These are phyloP conservation scores for Stenurella melanura DNA, from an alignment of 2,888 invertebrate genomes.

Conservation along the genomic window DNA sequence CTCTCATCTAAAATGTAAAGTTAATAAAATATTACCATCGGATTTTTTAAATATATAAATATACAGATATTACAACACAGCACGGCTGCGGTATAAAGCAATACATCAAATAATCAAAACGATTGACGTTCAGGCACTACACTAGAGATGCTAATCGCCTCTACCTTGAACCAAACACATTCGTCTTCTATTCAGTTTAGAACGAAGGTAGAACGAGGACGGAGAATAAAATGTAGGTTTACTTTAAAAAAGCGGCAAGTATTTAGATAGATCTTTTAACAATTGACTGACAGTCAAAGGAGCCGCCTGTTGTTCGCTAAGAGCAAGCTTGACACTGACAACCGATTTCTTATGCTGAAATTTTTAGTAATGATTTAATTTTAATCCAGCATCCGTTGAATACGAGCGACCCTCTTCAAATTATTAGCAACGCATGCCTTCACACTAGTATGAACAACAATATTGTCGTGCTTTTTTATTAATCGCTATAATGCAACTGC, in stretches of 20 bases:
- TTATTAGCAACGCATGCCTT: conserved; percentile 62
- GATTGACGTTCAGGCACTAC: conserved; percentile 63
- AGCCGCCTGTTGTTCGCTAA: conserved; percentile 64
- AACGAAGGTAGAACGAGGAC: not conserved
- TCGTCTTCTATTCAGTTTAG: not conserved
- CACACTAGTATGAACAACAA: conserved; percentile 43
- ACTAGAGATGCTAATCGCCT: conserved; percentile 61
- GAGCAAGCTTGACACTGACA: conserved; percentile 63
- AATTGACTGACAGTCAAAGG: conserved; percentile 69
- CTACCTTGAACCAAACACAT: conserved; percentile 40
- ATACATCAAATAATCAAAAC: conserved; percentile 63
- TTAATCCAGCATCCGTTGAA: conserved; percentile 64
- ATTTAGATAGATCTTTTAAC: conserved; percentile 69
- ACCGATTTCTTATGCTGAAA: conserved; percentile 64
- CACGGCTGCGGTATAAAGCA: conserved; percentile 52
- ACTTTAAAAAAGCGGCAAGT: conserved; percentile 58
- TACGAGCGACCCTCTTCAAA: conserved; percentile 58
- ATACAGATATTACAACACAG: conserved; percentile 54
- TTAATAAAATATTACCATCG: conserved; percentile 37
- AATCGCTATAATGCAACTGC: not conserved
- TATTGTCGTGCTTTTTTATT: conserved; percentile 17
- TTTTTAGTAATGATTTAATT: conserved; percentile 65
- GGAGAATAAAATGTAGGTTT: conserved; percentile 12
- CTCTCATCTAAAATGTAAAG: conserved; percentile 13
- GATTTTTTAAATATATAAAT: conserved; percentile 43